A percentile compares a stretch with the other conserved stretches of the same genome.
phyloP scores from a whole-genome alignment of 2,797 vertebrate genomes.

The Danionella dracula region DNA sequence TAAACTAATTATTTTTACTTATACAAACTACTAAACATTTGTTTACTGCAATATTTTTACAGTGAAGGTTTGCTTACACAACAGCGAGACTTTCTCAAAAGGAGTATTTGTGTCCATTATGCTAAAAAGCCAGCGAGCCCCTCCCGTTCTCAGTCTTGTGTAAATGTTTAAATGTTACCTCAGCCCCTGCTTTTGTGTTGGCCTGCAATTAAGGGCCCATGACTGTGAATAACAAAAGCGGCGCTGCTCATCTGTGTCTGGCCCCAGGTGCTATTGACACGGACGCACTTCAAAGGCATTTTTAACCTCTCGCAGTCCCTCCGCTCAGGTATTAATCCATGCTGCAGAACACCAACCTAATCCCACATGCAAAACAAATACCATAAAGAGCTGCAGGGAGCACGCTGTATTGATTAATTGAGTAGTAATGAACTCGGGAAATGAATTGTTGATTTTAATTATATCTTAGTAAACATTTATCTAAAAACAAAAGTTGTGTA shows the following conservation, averaged over 20 bases:
- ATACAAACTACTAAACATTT: too few species aligned
- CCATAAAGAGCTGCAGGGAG: not conserved
- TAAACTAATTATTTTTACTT: too few species aligned
- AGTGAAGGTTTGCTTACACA: not conserved
- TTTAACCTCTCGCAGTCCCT: constrained; percentile 67
- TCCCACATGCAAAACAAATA: constrained; percentile 40
- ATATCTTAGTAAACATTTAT: too few species aligned
- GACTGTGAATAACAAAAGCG: constrained; percentile 73
- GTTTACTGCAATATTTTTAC: too few species aligned
- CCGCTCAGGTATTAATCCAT: constrained; percentile 76
- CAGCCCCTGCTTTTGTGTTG: constrained; percentile 58
- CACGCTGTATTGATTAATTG: not conserved
- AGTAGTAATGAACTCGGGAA: not conserved
- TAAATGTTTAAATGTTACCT: constrained; percentile 64
- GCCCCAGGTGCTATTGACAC: constrained; percentile 74
- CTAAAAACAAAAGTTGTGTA: too few species aligned
- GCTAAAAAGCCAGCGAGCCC: constrained; percentile 56
- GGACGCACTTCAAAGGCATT: constrained; percentile 73
- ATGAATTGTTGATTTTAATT: too few species aligned
- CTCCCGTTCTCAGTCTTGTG: constrained; percentile 41
- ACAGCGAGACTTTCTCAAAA: not conserved
- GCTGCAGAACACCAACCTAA: constrained; percentile 74
- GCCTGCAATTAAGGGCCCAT: constrained; percentile 67
- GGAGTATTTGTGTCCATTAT: constrained; percentile 40
- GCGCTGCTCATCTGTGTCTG: constrained; percentile 61